Base-by-base conservation (phyloP, 2,113 vertebrate genomes). In the Dolichallabes microphthalmus region DNA sequence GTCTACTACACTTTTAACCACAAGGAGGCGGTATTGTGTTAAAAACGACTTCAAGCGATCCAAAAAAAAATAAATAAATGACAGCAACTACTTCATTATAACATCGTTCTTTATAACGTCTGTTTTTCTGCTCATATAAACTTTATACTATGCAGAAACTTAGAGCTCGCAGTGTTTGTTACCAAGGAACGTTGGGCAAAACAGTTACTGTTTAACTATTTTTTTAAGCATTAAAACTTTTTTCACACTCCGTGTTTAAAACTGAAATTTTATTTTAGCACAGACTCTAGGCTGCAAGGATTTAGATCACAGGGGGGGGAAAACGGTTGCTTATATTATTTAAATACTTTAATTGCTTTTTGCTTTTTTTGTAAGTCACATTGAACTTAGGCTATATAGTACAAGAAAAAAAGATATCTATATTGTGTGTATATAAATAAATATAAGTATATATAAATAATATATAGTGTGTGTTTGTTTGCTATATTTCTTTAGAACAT, bases 21-120 rank as follows among this genome's bases (percentile, higher is more conserved):
- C 76, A 15, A 8, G 89, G 76, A 52, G 89, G 86, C 85, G 86
- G 83, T 66, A 85, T 86, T 53, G 64, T 53, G 79, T 73, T 58
- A 90, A 27, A 68, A 60, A 85, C n/a, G 7, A 69, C 15, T 82
- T 60, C 25, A 76, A n/a, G 32, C 19, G 0, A 14, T 20, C 9
- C 3, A 25, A 25, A 52, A 14, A 14, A 10, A 3, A 22, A 13
- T n/a, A n/a, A n/a, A n/a, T n/a, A 30, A 35, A 50, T 14, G 22
- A 4, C 6, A 45, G 50, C 55, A 71, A 69, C 25, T 32, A 75
- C 11, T 50, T 22, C 22, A 53, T 1, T 14, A 52, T 45, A 45
- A 45, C 39, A 5, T 45, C 39, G 4, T 45, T 45, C 39, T 45
- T 39, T 71, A 10, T 19, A 35, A 10, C 10, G 35, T 45, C 71